Base-by-base conservation (phyloP, 1,140 invertebrate genomes). In the Octopus sinensis region DNA sequence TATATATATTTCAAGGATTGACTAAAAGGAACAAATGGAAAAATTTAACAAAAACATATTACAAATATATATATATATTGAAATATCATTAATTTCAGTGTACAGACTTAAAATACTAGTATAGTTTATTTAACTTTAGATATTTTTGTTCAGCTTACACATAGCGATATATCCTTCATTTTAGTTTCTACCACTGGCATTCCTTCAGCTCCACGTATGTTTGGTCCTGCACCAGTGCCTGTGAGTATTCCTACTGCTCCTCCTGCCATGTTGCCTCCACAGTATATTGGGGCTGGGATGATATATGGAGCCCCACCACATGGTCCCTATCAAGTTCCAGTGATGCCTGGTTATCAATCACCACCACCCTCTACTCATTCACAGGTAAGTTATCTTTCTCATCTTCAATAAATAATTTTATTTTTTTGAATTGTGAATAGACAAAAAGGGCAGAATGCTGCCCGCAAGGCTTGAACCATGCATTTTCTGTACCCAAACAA, bases 241-340 rank as follows among this genome's bases (percentile, higher is more conserved):
- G 81, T 78, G n/a, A 62, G 82, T 13, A 79, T 84, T 68, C 71
- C 83, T 51, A 80, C 81, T 30, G 79, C 82, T 54, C 12, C 75
- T 30, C 56, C 81, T 76, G 79, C 68, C 53, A 83, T 82, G 10
- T 77, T 83, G 56, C 80, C 84, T n/a, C 83, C 84, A 56, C 83
- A 83, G 82, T 84, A 83, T 51, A 75, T 82, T 76, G 76, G 80
- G 81, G 78, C 80, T 43, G 84, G 84, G 10, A 81, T 86, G 9
- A 84, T 85, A 75, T 85, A 84, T 81, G 80, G 83, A 51, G 80
- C 83, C 5, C 82, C 84, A 23, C 82, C 83, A 56, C 81, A 81
- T 53, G 76, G 78, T 6, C 81, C 79, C 3, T 82, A 84, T 68
- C 83, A 80, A 30, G 78, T 84, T 54, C 83, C 84, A 43, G 81